A percentile compares a stretch with the other conserved stretches of the same genome.
These are phyloP conservation scores for Chiloscyllium plagiosum DNA, from an alignment of 2,113 vertebrate species.

Conservation along the genomic window DNA sequence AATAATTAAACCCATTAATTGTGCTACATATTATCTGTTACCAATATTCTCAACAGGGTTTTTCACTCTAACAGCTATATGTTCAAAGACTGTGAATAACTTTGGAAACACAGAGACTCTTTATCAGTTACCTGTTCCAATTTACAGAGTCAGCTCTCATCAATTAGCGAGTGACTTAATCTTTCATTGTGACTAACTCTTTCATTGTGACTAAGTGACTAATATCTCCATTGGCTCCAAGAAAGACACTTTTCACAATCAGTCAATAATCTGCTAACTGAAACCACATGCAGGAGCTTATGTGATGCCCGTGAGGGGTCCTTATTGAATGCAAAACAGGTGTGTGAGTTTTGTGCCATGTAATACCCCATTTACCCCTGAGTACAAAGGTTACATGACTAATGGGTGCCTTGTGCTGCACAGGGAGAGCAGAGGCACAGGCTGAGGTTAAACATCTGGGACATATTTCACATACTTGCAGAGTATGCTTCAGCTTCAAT, in stretches of 20 bases:
- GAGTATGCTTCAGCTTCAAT: slow-evolving; percentile 95
- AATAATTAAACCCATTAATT: slow-evolving; percentile 16
- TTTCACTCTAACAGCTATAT: slow-evolving; percentile 3
- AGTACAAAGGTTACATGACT: slow-evolving; percentile 93
- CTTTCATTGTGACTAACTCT: slow-evolving; percentile 59
- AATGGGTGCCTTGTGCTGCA: slow-evolving; percentile 87
- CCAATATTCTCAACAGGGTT: neutral
- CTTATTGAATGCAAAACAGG: slow-evolving; percentile 89
- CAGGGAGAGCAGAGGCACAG: slow-evolving; percentile 63
- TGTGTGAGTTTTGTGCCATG: slow-evolving; percentile 76
- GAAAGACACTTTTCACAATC: slow-evolving; percentile 88
- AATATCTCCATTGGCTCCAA: slow-evolving; percentile 69
- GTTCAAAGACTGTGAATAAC: neutral
- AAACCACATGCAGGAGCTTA: slow-evolving; percentile 77
- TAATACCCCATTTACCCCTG: slow-evolving; percentile 85
- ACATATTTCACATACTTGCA: slow-evolving; percentile 85
- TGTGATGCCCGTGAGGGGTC: slow-evolving; percentile 73
- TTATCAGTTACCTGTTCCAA: slow-evolving; percentile 48
- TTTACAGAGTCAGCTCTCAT: slow-evolving; percentile 51
- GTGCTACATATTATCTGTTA: neutral
- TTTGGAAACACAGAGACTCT: slow-evolving; percentile 1
- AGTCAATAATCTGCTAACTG: slow-evolving; percentile 79
- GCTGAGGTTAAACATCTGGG: slow-evolving; percentile 79
- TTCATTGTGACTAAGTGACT: slow-evolving; percentile 68
- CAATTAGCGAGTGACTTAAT: slow-evolving; percentile 61